Evolutionary conservation across 2,888 invertebrate genomes (phyloP).

Genomic region (Eupelmus urozonus): DNA sequence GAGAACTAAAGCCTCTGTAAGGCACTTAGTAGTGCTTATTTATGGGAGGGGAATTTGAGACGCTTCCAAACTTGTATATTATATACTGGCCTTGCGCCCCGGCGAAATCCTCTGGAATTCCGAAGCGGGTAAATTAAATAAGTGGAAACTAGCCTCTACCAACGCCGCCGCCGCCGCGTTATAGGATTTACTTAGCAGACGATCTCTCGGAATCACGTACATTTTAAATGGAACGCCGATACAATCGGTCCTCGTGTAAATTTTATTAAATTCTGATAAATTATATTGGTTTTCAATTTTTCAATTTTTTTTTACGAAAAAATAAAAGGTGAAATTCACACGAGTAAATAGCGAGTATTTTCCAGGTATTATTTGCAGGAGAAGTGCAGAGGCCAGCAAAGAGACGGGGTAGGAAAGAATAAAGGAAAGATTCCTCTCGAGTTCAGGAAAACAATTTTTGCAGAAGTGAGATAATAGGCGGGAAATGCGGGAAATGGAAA

Average conservation of each 20-base stretch:
- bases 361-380: too few species aligned
- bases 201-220: conserved; percentile 13
- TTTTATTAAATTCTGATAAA: too few species aligned
- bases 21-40: conserved; percentile 75
- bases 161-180: too few species aligned
- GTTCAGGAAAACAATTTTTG: conserved; percentile 38
- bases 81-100: conserved; percentile 63
- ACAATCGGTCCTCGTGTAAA: too few species aligned
- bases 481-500: background rate
- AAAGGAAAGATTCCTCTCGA: background rate
- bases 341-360: too few species aligned
- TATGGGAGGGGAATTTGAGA: conserved; percentile 73
- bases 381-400: background rate
- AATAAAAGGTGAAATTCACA: too few species aligned
- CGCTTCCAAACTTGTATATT: conserved; percentile 74
- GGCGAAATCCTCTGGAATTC: conserved; percentile 65
- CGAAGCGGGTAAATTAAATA: conserved; percentile 76
- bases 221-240: conserved; percentile 17
- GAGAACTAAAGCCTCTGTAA: conserved; percentile 62
- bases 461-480: background rate
- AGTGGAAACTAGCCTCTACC: conserved; percentile 64
- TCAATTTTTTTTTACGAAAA: too few species aligned
- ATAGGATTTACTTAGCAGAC: conserved; percentile 27
- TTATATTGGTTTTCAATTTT: too few species aligned
- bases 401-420: background rate